Evolutionary conservation across 2,113 vertebrate species (phyloP).

Genomic region (Pygoscelis antarcticus): DNA sequence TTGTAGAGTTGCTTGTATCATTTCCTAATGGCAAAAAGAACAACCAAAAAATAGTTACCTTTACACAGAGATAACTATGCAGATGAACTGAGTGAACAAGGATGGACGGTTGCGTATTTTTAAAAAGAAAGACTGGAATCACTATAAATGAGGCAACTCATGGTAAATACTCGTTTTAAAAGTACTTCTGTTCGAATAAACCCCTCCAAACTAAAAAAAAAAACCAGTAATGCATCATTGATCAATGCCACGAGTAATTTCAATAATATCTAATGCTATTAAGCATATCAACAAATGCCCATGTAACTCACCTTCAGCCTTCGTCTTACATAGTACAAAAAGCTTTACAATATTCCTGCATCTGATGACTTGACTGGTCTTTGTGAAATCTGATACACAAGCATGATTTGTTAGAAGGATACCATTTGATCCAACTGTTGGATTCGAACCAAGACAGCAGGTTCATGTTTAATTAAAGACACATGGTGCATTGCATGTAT

Average conservation of each 20-base stretch:
- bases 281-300: neutral
- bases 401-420: neutral
- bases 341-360: neutral
- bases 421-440: neutral
- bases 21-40: neutral
- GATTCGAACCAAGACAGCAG: neutral
- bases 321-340: neutral
- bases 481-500: accelerated
- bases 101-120: neutral
- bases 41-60: neutral
- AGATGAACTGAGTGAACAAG: neutral
- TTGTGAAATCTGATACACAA: neutral
- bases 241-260: neutral
- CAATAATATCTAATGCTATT: neutral
- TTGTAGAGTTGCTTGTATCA: neutral
- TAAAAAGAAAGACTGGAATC: neutral
- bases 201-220: neutral
- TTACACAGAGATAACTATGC: neutral
- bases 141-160: neutral
- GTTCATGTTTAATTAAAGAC: neutral
- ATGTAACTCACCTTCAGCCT: neutral
- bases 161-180: neutral
- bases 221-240: neutral
- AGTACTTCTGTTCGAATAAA: neutral
- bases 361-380: neutral